Evolutionary conservation across 2,113 vertebrate genomes (phyloP), one percentile per base, ranked within the genome.

Genomic region (Opisthocomus hoazin): DNA sequence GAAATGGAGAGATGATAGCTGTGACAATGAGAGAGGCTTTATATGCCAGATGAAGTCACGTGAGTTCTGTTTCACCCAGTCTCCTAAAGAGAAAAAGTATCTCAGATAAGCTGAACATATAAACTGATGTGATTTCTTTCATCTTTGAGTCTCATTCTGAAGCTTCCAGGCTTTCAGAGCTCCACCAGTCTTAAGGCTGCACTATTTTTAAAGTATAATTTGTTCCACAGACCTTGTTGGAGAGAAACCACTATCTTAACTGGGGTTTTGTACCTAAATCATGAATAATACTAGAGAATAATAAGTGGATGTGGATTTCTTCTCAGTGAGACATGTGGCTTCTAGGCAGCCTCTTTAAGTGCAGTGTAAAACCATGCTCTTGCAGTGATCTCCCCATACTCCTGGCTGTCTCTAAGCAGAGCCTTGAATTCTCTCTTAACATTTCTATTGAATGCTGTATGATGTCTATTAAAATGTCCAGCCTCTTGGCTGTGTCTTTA

Each of bases 41-140:
- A 96, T 99, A 95, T 99, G 99, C 92, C 98, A 99, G 96, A 98
- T 94, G 96, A 98, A 98, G 65, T 60, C 96, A 87, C n/a, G 98
- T 99, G 93, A 97, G 96, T 90, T 84, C 58, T 58, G n/a, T 57
- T 82, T n/a, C 9, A 75, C 8, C 7, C 60, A 23, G 26, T 14
- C 51, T 90, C 57, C 50, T 69, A 68, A 61, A 56, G 2, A 51
- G 70, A 66, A 70, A 21, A 65, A 51, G 4, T 39, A 24, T 58
- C 54, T 65, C 21, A 12, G 36, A 79, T 19, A 56, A 54, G 11
- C 51, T 64, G 60, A 75, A 56, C 60, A 6, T 11, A 15, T 6
- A 77, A 70, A 23, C 8, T 0, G 0, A n/a, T 24, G 17, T 27
- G 5, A 48, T 68, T 81, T 68, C 37, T 80, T 80, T n/a, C 64